Evolutionary conservation across 2,888 invertebrate species (phyloP).

Genomic region (Brenthis daphne): DNA sequence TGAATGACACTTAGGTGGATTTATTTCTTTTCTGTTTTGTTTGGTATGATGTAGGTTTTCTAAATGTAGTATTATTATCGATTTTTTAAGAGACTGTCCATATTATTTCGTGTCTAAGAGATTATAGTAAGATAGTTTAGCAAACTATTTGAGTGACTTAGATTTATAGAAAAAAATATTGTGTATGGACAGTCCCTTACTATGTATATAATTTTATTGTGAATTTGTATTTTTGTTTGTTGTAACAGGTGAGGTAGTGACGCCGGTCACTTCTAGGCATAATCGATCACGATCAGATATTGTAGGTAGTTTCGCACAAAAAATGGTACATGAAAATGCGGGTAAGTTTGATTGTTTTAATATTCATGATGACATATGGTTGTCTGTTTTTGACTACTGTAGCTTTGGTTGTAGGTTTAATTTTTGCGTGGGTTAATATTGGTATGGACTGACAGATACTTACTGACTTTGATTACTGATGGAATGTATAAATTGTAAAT

Average conservation of each 20-base stretch:
- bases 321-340: conserved; percentile 70
- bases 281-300: conserved; percentile 75
- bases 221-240: conserved; percentile 14
- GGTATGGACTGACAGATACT: too few relatives aligned
- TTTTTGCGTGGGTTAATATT: too few relatives aligned
- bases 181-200: conserved; percentile 1
- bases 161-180: neutral
- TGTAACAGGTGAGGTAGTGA: conserved; percentile 60
- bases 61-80: neutral
- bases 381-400: neutral
- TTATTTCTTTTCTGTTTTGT: conserved; percentile 2
- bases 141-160: neutral
- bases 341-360: conserved; percentile 48
- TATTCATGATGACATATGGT: neutral
- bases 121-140: neutral
- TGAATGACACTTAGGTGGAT: conserved; percentile 14
- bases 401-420: neutral
- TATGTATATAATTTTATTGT: conserved; percentile 2
- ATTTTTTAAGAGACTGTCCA: conserved; percentile 5
- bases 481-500: too few relatives aligned
- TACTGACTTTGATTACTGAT: too few relatives aligned
- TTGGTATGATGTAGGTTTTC: conserved; percentile 9
- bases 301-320: conserved; percentile 71
- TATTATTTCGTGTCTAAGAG: conserved; percentile 4
- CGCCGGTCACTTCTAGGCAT: conserved; percentile 63